A percentile compares a stretch with the other conserved stretches of the same genome.
phyloP scores from a whole-genome alignment of 2,797 vertebrate genomes.

The Sebastolobus alascanus region DNA sequence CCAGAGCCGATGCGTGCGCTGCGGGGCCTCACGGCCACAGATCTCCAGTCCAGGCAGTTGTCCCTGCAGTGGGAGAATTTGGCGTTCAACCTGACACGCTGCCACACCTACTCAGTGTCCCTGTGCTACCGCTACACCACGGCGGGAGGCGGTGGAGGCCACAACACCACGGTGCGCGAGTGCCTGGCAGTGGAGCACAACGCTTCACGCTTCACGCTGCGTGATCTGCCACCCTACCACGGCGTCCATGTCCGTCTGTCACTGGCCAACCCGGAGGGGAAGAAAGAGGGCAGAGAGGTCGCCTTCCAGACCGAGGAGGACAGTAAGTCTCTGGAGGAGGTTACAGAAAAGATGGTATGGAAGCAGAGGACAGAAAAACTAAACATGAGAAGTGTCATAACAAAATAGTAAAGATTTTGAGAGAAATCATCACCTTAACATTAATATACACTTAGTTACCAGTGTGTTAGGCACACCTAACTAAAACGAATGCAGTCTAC shows the following conservation, averaged over 20 bases:
- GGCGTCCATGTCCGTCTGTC: constrained; percentile 91
- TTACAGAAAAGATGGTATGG: background rate
- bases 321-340: constrained; percentile 86
- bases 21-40: constrained; percentile 90
- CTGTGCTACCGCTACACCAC: constrained; percentile 93
- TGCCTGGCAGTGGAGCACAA: constrained; percentile 92
- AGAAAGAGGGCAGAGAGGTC: constrained; percentile 96
- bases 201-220: constrained; percentile 90
- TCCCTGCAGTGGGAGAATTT: constrained; percentile 95
- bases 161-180: constrained; percentile 93
- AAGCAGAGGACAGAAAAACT: background rate
- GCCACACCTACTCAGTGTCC: constrained; percentile 94
- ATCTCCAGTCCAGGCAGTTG: constrained; percentile 95
- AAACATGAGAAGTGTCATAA: background rate
- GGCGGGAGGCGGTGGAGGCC: constrained; percentile 85
- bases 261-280: constrained; percentile 94
- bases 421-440: background rate
- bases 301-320: constrained; percentile 97
- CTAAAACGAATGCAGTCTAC: background rate
- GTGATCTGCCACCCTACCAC: constrained; percentile 93
- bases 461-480: background rate
- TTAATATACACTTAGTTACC: background rate
- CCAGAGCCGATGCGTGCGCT: constrained; percentile 95
- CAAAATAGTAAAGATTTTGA: constrained; percentile 7
- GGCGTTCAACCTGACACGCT: constrained; percentile 97